Evolutionary conservation across 2,113 vertebrate species (phyloP), one percentile per base, ranked within the genome.

Genomic region (Micronisus gabar): DNA sequence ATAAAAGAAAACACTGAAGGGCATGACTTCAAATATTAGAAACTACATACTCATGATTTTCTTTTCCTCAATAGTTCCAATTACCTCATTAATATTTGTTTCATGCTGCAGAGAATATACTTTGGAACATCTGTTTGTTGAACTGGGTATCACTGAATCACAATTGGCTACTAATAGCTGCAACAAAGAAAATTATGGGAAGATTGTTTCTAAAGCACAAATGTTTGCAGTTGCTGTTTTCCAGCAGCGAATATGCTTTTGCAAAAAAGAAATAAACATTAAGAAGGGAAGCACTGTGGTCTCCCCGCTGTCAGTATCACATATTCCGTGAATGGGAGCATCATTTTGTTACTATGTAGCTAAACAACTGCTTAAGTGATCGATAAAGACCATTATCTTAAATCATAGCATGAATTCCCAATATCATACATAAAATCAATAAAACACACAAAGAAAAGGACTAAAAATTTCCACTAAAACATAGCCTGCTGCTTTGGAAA

Each of bases 391-490:
- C 98, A 99, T 99, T 99, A 99, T 98, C 99, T 99, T 99, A 99
- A 99, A 99, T 99, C 99, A 99, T 98, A 97, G 98, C 97, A 93
- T 98, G 98, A 98, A 98, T 98, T 99, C 98, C 98, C 98, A 99
- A 99, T 99, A 99, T 99, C 98, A 99, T 99, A 99, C 98, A 99
- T 99, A 98, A 98, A 99, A 99, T 99, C 99, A 99, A 99, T 99
- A 99, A 98, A 97, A 97, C 96, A 98, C 98, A 98, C 98, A 97
- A 98, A 98, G 98, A 98, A 98, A 97, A 97, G 97, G 93, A 98
- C 98, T 98, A 98, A 99, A 98, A 98, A 98, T 98, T 99, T 99
- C 98, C 99, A 98, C 98, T 99, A 98, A 99, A 98, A 99, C 98
- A 98, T 98, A 98, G 98, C 98, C 98, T 98, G 99, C 98, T 99